Percentiles rank a stretch among this genome's conserved stretches.
phyloP scores from a whole-genome alignment of 2,888 invertebrate species.

The Noctua fimbriata region DNA sequence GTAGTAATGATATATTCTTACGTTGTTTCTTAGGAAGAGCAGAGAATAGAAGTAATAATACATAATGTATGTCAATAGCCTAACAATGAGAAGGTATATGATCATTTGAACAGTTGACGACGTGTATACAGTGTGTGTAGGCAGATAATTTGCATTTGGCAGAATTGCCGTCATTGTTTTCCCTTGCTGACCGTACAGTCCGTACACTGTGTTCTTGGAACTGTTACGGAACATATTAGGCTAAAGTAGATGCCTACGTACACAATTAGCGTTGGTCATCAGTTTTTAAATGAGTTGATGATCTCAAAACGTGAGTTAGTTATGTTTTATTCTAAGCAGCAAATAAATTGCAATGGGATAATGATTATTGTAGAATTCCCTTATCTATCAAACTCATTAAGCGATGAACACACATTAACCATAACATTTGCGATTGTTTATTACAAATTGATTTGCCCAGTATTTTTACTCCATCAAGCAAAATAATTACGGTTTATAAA shows the following conservation, averaged over 20 bases:
- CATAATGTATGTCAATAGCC: slow-evolving; percentile 46
- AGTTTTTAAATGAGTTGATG: slow-evolving; percentile 37
- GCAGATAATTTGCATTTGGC: slow-evolving; percentile 69
- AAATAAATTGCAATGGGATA: slow-evolving; percentile 19
- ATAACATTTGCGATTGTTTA: slow-evolving; percentile 20
- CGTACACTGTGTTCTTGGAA: slow-evolving; percentile 44
- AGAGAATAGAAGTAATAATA: slow-evolving; percentile 51
- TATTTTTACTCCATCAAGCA: slow-evolving; percentile 7
- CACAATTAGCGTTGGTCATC: slow-evolving; percentile 36
- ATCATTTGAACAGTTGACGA: slow-evolving; percentile 45
- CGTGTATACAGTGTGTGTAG: slow-evolving; percentile 43
- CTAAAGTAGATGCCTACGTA: slow-evolving; percentile 41
- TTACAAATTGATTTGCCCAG: slow-evolving; percentile 32
- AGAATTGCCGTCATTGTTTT: slow-evolving; percentile 60
- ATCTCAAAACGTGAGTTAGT: slow-evolving; percentile 37
- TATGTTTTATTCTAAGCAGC: neutral
- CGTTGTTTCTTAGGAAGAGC: slow-evolving; percentile 1
- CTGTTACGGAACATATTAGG: slow-evolving; percentile 52
- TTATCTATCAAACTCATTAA: slow-evolving; percentile 36
- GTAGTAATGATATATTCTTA: slow-evolving; percentile 17
- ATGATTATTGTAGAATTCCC: slow-evolving; percentile 27
- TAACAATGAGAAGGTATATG: slow-evolving; percentile 48
- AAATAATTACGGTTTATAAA: slow-evolving; percentile 8
- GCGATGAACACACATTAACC: slow-evolving; percentile 15
- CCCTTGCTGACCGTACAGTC: slow-evolving; percentile 18